Evolutionary conservation across 1,140 invertebrate species (phyloP).

Genomic region (Glossosoma conforme): DNA sequence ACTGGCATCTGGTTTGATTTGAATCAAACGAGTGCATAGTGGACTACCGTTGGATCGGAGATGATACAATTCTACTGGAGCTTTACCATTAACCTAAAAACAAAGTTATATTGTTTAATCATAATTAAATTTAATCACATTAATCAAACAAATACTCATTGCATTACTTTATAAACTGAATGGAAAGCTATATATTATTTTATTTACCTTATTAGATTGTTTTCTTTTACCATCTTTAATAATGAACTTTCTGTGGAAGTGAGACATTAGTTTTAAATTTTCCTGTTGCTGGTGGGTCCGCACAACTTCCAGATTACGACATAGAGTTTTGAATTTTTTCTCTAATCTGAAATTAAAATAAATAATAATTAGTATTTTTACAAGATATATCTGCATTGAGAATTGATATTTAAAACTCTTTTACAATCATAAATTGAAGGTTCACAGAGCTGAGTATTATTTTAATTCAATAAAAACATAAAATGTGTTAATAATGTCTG

Average conservation of each 20-base stretch:
- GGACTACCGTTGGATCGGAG: constrained; percentile 92
- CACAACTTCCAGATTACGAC: constrained; percentile 93
- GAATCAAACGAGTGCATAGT: constrained; percentile 89
- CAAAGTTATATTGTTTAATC: not conserved
- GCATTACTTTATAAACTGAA: not conserved
- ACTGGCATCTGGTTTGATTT: constrained; percentile 76
- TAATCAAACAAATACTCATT: constrained; percentile 1
- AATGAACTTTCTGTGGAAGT: constrained; percentile 94
- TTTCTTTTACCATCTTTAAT: constrained; percentile 89
- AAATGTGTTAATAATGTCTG: constrained; percentile 11
- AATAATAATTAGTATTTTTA: no score
- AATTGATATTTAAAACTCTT: no score
- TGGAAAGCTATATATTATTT: constrained; percentile 6
- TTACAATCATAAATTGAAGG: no score
- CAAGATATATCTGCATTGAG: no score
- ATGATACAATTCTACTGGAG: constrained; percentile 89
- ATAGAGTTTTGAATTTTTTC: constrained; percentile 95
- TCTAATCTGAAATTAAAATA: constrained; percentile 74
- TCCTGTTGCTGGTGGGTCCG: constrained; percentile 98
- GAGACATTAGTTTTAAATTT: constrained; percentile 97
- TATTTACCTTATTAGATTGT: constrained; percentile 46
- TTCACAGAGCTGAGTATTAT: no score
- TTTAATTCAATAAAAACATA: constrained; percentile 12
- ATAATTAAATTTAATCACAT: not conserved
- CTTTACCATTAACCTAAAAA: constrained; percentile 39